These are phyloP conservation scores for Apostichopus californicus DNA, from an alignment of 35 echinoderm and acorn worm species.

Conservation along the genomic window DNA sequence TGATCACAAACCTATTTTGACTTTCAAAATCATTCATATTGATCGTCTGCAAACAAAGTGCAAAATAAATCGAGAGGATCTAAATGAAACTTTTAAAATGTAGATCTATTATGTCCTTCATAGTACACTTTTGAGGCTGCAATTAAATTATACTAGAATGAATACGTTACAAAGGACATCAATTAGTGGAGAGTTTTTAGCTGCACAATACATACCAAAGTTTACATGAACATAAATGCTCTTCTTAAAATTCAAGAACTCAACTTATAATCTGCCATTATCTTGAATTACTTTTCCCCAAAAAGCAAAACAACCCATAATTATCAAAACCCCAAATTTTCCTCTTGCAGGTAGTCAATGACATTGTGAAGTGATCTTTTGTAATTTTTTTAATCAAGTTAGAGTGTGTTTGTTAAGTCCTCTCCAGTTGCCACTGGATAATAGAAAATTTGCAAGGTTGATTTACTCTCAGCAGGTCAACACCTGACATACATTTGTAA, in stretches of 20 bases:
- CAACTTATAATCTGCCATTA: neutral
- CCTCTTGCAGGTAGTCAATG: neutral
- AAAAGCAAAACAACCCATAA: too few species aligned
- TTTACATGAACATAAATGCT: neutral
- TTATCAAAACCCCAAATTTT: too few species aligned
- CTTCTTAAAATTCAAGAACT: neutral
- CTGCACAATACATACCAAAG: too few species aligned
- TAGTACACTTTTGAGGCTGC: too few species aligned
- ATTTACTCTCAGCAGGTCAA: neutral
- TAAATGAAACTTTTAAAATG: neutral
- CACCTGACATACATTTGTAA: neutral
- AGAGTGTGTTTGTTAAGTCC: neutral
- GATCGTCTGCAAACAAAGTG: slow-evolving; percentile 67
- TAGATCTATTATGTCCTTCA: too few species aligned
- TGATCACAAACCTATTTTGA: slow-evolving; percentile 75
- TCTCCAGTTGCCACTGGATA: neutral
- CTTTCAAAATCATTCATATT: slow-evolving; percentile 79
- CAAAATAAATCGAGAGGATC: neutral
- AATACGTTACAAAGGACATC: too few species aligned
- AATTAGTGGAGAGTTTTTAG: too few species aligned
- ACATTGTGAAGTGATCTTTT: neutral
- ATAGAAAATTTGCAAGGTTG: too few species aligned
- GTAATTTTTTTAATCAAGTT: neutral
- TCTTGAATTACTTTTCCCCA: too few species aligned
- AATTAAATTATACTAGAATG: too few species aligned